Conservation (phyloP, 2,888 invertebrate genomes). For the Drosophila niveifrons region DNA sequence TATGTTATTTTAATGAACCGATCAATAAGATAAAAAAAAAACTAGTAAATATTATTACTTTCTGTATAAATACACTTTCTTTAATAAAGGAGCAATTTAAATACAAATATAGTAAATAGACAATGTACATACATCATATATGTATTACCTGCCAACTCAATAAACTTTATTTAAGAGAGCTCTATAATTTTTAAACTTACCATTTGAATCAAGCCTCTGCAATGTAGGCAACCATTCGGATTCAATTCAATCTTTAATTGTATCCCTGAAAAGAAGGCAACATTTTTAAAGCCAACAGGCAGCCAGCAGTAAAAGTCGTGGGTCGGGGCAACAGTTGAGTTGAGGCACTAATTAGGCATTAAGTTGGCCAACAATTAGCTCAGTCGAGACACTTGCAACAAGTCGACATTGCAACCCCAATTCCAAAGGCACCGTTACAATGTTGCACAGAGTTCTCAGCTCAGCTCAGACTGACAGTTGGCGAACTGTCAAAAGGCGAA, state of each 20-base stretch:
- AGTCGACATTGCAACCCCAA: conserved; percentile 46
- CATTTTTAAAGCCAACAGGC: background rate
- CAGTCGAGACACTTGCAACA: conserved; percentile 44
- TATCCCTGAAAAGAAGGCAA: conserved; percentile 8
- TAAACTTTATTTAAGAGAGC: too few relatives aligned
- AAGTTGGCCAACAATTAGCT: conserved; percentile 27
- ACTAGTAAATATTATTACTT: too few relatives aligned
- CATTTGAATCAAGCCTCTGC: background rate
- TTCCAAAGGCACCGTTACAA: conserved; percentile 9
- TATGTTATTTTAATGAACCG: too few relatives aligned
- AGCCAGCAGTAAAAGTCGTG: background rate
- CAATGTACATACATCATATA: too few relatives aligned
- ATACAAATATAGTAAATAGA: too few relatives aligned
- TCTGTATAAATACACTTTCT: too few relatives aligned
- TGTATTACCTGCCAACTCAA: too few relatives aligned
- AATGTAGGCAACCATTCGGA: background rate
- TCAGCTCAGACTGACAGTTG: conserved; percentile 11
- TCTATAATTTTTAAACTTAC: background rate
- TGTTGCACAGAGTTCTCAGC: conserved; percentile 9
- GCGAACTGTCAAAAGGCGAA: conserved; percentile 40
- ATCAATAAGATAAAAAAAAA: too few relatives aligned
- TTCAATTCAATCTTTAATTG: background rate
- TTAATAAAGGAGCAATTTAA: too few relatives aligned
- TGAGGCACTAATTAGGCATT: conserved; percentile 10
- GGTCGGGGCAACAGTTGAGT: background rate